A percentile compares a stretch with the other conserved stretches of the same genome.
phyloP scores from a whole-genome alignment of 1,140 invertebrate genomes.

The Liolophura sinensis region DNA sequence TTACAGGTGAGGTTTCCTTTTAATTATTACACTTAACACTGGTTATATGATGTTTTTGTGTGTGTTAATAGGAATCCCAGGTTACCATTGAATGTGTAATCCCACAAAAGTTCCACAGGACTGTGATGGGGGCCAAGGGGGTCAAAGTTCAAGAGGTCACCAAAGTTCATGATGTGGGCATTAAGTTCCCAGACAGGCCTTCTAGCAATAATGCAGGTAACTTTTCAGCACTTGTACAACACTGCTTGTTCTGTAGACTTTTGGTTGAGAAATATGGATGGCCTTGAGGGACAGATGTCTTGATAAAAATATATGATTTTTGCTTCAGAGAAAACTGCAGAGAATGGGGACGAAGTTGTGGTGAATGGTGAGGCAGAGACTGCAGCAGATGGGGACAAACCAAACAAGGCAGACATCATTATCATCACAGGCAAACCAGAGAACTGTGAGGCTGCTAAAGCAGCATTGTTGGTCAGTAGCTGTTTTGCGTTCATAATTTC shows the following conservation, averaged over 20 bases:
- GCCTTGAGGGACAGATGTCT: too few species aligned
- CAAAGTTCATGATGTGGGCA: slow-evolving; percentile 49
- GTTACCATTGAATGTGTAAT: slow-evolving; percentile 57
- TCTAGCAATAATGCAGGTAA: slow-evolving; percentile 41
- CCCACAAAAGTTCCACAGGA: slow-evolving; percentile 54
- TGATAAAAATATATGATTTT: too few species aligned
- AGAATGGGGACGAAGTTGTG: slow-evolving; percentile 18
- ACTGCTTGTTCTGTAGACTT: too few species aligned
- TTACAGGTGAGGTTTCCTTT: too few species aligned
- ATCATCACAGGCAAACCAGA: slow-evolving; percentile 55
- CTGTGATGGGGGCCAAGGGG: slow-evolving; percentile 57
- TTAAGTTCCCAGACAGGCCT: slow-evolving; percentile 58
- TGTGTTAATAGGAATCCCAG: slow-evolving; percentile 46
- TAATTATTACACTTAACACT: too few species aligned
- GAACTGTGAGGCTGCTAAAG: slow-evolving; percentile 55
- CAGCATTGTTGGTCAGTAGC: slow-evolving; percentile 49
- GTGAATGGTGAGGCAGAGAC: slow-evolving; percentile 39
- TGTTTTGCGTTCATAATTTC: background rate
- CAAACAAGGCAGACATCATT: slow-evolving; percentile 47
- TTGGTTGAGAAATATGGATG: too few species aligned
- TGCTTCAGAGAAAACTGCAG: slow-evolving; percentile 4
- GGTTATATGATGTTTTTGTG: slow-evolving; percentile 3
- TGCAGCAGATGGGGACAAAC: slow-evolving; percentile 18
- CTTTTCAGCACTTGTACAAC: background rate
- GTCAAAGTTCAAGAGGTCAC: slow-evolving; percentile 55